Evolutionary conservation across 2,797 vertebrate species (phyloP).

Genomic region (Galagoides demidoff): DNA sequence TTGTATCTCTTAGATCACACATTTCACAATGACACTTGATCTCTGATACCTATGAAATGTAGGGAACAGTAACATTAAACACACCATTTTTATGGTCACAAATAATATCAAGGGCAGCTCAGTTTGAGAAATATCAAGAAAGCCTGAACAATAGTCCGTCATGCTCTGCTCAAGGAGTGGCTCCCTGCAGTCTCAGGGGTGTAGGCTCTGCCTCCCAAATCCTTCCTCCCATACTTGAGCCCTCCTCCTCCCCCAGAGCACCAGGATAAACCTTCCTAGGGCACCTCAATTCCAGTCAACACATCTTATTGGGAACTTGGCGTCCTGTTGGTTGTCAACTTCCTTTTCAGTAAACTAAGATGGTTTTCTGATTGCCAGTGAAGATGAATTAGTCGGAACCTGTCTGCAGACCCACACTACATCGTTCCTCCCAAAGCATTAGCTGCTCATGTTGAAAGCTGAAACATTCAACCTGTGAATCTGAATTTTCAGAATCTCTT

Average conservation of each 20-base stretch:
- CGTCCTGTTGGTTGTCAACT: neutral
- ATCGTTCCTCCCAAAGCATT: neutral
- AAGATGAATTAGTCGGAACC: neutral
- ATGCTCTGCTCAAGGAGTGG: neutral
- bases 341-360: neutral
- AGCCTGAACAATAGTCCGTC: neutral
- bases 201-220: neutral
- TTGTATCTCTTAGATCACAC: neutral
- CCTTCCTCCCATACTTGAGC: neutral
- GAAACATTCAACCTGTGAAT: neutral
- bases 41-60: constrained; percentile 37
- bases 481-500: constrained; percentile 15
- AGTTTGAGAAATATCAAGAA: constrained; percentile 28
- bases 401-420: neutral
- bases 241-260: neutral
- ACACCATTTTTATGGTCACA: neutral
- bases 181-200: neutral
- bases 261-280: neutral
- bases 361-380: neutral
- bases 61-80: constrained; percentile 51
- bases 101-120: neutral
- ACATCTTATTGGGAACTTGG: neutral
- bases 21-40: constrained; percentile 54
- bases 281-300: neutral
- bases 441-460: neutral